phyloP scores from a whole-genome alignment of 2,113 vertebrate genomes.

The Xiphophorus hellerii region DNA sequence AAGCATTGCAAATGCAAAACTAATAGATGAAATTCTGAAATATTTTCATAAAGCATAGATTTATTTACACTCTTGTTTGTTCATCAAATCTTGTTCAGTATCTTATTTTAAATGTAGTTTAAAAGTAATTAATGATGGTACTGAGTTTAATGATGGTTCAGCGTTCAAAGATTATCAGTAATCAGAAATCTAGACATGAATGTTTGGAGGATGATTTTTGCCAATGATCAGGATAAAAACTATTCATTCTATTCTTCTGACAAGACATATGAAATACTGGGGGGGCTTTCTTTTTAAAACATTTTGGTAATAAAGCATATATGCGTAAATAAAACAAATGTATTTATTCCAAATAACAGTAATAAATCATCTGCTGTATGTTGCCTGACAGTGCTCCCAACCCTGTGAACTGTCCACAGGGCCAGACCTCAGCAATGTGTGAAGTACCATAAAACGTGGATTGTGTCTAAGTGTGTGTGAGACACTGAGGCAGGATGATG shows the following conservation, averaged over 20 bases:
- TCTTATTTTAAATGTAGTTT: too few species aligned
- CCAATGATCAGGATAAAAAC: not conserved
- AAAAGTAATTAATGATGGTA: too few species aligned
- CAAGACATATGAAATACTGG: not conserved
- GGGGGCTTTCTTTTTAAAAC: not conserved
- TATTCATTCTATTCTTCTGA: not conserved
- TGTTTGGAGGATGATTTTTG: not conserved
- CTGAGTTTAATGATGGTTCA: too few species aligned
- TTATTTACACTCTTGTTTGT: too few species aligned
- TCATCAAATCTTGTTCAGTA: too few species aligned
- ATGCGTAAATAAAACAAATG: not conserved
- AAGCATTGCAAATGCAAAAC: not conserved
- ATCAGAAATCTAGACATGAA: not conserved
- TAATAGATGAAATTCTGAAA: not conserved
- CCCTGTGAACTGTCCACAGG: constrained; percentile 38
- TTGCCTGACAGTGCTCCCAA: constrained; percentile 12
- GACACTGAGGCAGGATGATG: constrained; percentile 55
- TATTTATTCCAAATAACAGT: not conserved
- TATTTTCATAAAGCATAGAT: not conserved
- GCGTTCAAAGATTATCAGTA: not conserved
- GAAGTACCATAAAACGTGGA: constrained; percentile 60
- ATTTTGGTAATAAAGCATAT: not conserved
- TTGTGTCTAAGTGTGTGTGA: constrained; percentile 24
- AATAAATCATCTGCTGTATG: not conserved
- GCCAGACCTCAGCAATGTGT: constrained; percentile 55